Percentiles rank a stretch among this genome's conserved stretches.
These are phyloP conservation scores for Ormyrus pomaceus DNA, from an alignment of 2,888 invertebrate genomes.

Conservation along the genomic window DNA sequence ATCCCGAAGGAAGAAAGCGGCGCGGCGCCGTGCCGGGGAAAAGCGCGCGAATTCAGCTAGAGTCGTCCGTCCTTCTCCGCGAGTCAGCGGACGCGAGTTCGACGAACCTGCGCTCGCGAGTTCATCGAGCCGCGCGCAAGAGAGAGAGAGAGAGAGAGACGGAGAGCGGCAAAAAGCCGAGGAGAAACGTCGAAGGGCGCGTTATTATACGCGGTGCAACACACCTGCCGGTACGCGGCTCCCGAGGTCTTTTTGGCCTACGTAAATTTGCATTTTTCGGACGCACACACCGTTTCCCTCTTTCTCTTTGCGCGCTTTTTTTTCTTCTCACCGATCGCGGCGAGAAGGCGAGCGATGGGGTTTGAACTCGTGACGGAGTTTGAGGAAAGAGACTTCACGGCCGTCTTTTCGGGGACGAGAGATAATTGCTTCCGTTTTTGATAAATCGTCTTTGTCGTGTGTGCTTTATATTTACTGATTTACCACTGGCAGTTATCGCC, in stretches of 20 bases:
- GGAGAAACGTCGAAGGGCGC: conserved; percentile 48
- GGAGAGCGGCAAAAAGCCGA: conserved; percentile 20
- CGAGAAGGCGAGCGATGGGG: background rate
- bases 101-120: conserved; percentile 52
- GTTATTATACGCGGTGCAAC: background rate
- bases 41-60: conserved; percentile 51
- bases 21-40: background rate
- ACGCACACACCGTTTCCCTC: background rate
- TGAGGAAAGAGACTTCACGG: too few species aligned
- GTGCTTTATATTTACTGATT: background rate
- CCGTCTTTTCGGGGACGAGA: background rate
- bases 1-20: background rate
- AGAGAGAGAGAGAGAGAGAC: background rate
- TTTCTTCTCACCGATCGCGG: background rate
- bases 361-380: too few species aligned
- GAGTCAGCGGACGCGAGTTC: conserved; percentile 53
- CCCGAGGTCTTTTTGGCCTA: conserved; percentile 7
- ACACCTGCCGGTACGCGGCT: conserved; percentile 12
- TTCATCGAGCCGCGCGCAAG: conserved; percentile 34
- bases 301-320: conserved; percentile 9
- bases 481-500: background rate
- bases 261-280: conserved; percentile 43
- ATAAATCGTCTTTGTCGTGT: conserved; percentile 11
- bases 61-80: background rate
- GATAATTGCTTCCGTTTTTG: conserved; percentile 28